Evolutionary conservation across 1,140 invertebrate genomes (phyloP).

Genomic region (Homarus americanus): DNA sequence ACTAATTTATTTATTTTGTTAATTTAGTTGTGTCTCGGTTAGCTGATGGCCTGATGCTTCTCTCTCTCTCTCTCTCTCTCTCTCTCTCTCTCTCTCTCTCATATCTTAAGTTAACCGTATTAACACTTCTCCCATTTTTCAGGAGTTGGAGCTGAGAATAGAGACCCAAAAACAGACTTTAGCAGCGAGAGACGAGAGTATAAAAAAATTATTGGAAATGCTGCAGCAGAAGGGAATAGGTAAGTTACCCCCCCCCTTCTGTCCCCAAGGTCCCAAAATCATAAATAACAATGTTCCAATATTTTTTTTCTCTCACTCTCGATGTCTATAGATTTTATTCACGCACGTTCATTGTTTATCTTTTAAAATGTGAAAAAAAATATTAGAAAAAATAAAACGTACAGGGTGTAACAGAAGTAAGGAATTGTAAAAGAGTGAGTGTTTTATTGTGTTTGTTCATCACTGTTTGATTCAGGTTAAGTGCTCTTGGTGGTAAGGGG

Average conservation of each 20-base stretch:
- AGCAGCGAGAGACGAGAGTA: constrained; percentile 96
- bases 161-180: constrained; percentile 99
- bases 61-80: constrained; percentile 11
- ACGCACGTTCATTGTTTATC: background rate
- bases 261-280: background rate
- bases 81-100: background rate
- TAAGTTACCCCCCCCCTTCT: constrained; percentile 80
- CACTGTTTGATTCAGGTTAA: too few relatives aligned
- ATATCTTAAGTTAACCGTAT: background rate
- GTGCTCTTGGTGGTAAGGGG: too few relatives aligned
- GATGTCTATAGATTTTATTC: background rate
- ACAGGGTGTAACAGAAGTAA: too few relatives aligned
- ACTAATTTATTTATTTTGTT: background rate
- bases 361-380: background rate
- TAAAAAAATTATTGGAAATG: constrained; percentile 99
- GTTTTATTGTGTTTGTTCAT: too few relatives aligned
- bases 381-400: too few relatives aligned
- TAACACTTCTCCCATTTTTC: constrained; percentile 75
- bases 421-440: too few relatives aligned
- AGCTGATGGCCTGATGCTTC: background rate
- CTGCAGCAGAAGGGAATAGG: constrained; percentile 97
- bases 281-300: background rate
- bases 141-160: constrained; percentile 96
- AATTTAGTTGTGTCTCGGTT: background rate
- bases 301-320: background rate